Evolutionary conservation across 2,113 vertebrate species (phyloP).

Genomic region (Todiramphus saurophagus): DNA sequence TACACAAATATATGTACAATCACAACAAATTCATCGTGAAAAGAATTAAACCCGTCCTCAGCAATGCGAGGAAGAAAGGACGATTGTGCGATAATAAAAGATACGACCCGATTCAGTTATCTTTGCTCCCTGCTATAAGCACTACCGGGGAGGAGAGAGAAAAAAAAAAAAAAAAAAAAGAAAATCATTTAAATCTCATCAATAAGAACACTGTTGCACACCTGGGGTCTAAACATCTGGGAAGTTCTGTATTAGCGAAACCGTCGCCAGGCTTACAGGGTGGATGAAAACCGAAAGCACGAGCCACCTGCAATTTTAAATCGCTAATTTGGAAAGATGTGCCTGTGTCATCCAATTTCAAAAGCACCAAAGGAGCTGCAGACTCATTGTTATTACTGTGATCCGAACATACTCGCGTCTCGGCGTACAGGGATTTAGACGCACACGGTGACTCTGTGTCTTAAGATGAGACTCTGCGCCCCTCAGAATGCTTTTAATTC

Average conservation of each 20-base stretch:
- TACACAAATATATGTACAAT: not conserved
- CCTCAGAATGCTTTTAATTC: slow-evolving; percentile 53
- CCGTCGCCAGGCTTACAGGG: slow-evolving; percentile 7
- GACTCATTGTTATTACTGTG: not conserved
- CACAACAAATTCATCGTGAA: not conserved
- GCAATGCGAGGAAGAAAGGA: slow-evolving; percentile 4
- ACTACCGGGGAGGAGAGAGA: fast-evolving
- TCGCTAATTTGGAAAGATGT: not conserved
- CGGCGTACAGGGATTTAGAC: slow-evolving; percentile 1
- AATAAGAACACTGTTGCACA: slow-evolving; percentile 13
- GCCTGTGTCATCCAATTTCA: not conserved
- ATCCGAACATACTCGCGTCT: not conserved
- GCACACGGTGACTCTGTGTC: not conserved
- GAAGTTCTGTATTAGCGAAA: slow-evolving; percentile 10
- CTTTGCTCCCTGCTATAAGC: not conserved
- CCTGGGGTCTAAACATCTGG: slow-evolving; percentile 52
- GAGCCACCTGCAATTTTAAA: slow-evolving; percentile 50
- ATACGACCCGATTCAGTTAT: not conserved
- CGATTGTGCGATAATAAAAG: not conserved
- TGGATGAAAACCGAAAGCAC: slow-evolving; percentile 12
- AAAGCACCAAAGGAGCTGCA: not conserved
- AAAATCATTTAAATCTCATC: slow-evolving; percentile 31
- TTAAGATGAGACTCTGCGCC: slow-evolving; percentile 10
- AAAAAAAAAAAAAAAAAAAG: not conserved
- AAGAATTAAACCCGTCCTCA: not conserved